Evolutionary conservation across 2,888 invertebrate genomes (phyloP).

Genomic region (Portevinia maculata): DNA sequence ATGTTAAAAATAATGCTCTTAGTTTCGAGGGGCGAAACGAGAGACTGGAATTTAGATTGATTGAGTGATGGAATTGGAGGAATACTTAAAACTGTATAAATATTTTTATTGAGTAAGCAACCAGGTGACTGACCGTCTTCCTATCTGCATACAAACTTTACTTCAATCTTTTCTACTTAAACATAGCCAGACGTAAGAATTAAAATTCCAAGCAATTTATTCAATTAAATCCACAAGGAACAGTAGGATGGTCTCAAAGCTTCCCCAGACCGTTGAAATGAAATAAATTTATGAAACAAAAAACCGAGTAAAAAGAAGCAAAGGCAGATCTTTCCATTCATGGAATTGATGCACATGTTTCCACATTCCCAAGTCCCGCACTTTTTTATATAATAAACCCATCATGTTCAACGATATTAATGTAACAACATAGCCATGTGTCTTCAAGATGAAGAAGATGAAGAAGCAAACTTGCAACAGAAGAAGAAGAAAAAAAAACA

Average conservation of each 20-base stretch:
- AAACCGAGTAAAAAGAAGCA: no score
- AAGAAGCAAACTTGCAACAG: background rate
- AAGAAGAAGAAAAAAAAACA: background rate
- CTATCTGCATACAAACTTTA: background rate
- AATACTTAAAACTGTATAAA: no score
- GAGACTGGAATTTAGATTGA: no score
- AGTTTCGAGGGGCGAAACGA: background rate
- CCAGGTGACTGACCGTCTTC: constrained; percentile 4
- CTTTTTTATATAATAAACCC: constrained; percentile 46
- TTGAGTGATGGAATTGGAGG: no score
- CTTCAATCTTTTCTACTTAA: no score
- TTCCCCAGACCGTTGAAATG: constrained; percentile 5
- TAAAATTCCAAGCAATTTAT: constrained; percentile 37
- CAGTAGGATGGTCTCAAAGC: constrained; percentile 6
- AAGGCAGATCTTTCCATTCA: constrained; percentile 43
- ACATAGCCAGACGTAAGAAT: constrained; percentile 7
- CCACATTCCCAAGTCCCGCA: constrained; percentile 9
- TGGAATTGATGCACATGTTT: constrained; percentile 50
- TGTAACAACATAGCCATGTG: constrained; percentile 28
- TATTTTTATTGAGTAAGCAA: background rate
- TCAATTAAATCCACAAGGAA: constrained; percentile 25
- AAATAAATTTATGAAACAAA: background rate
- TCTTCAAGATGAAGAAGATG: constrained; percentile 4
- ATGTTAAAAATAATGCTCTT: background rate
- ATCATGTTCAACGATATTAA: constrained; percentile 53